Conservation (phyloP, 2,888 invertebrate species). For the Acleris literana region DNA sequence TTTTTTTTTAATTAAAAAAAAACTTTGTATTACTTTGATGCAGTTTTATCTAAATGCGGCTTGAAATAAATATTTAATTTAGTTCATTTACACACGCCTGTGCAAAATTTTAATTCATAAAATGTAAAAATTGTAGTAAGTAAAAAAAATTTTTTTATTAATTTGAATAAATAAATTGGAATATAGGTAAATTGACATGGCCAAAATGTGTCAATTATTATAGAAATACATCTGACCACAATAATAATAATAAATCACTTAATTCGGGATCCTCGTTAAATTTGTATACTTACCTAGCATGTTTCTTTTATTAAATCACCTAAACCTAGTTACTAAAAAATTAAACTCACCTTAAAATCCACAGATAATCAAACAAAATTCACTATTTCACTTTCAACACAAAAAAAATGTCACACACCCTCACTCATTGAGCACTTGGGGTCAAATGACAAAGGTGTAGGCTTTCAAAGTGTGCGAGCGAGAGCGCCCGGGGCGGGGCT, state of each 20-base stretch:
- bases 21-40: no score
- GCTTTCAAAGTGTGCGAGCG: conserved; percentile 65
- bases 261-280: background rate
- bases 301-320: background rate
- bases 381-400: conserved; percentile 40
- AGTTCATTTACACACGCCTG: no score
- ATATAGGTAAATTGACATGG: no score
- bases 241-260: background rate
- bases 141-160: no score
- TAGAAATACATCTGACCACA: background rate
- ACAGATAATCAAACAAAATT: conserved; percentile 23
- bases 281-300: background rate
- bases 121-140: no score
- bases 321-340: background rate
- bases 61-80: no score
- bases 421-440: conserved; percentile 58
- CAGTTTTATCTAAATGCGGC: no score
- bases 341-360: conserved; percentile 27
- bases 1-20: no score
- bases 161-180: no score
- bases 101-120: no score
- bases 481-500: conserved; percentile 61
- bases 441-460: conserved; percentile 76
- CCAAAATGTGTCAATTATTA: no score
- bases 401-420: conserved; percentile 61